Evolutionary conservation across 2,888 invertebrate genomes (phyloP), one percentile per base, ranked within the genome.

Genomic region (Tachystola acroxantha): DNA sequence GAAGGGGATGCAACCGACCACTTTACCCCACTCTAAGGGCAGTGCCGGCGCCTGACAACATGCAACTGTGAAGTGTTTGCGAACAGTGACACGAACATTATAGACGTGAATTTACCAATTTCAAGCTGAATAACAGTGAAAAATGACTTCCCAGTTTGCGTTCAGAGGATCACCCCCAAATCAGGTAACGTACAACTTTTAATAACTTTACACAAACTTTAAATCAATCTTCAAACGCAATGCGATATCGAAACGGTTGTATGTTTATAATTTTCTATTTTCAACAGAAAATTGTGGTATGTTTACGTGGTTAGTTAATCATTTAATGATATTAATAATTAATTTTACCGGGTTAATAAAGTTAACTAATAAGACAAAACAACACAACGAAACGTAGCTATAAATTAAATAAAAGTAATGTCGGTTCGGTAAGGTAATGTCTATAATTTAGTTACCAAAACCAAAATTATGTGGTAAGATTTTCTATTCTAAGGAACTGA

Each of bases 91-190:
- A 61, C 60, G 52, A 53, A 69, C 68, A 53, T 59, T 61, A 53
- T 49, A 53, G 56, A 57, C 69, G 76, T 76, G 77, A 59, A 57
- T 61, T 61, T 57, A 60, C 60, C 59, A 64, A 68, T 68, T 70
- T 56, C 57, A 48, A 51, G 46, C 39, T 68, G 55, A 68, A 55
- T 72, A 47, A 55, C 53, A 65, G 76, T 74, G 71, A 65, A 76
- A 72, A 65, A 88, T 88, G 88, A 87, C 86, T 45, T 88, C 88
- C 50, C 88, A 88, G 61, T 88, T 88, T 56, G 87, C 87, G 52
- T 88, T 86, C 71, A 64, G 87, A 68, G 86, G 87, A 75, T 88
- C 87, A 48, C 87, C 87, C 38, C 87, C 87, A 37, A 87, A 85
- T 55, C 87, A 86, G 87, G 87, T 88, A 75, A 25, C 3, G 5